phyloP scores from a whole-genome alignment of 2,888 invertebrate species.

The Ophonus ardosiacus region DNA sequence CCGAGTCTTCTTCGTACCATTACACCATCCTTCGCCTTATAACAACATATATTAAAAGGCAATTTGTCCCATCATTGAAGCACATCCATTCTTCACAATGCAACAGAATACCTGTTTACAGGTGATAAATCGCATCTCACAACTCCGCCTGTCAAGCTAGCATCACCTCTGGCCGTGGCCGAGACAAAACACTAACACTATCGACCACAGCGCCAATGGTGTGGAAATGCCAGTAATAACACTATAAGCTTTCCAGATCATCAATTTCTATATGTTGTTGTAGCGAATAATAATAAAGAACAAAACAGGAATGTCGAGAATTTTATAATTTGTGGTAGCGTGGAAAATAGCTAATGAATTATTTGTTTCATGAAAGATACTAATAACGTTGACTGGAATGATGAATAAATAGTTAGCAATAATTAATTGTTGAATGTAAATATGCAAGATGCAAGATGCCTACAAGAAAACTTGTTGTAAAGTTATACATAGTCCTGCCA shows the following conservation, averaged over 20 bases:
- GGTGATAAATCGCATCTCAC: constrained; percentile 49
- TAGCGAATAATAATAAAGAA: constrained; percentile 9
- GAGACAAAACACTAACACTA: constrained; percentile 13
- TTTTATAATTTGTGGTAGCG: constrained; percentile 19
- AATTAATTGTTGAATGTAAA: not conserved
- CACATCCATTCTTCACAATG: constrained; percentile 46
- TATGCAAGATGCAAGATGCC: not conserved
- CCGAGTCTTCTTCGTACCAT: not conserved
- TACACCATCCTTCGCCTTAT: not conserved
- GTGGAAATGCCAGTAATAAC: constrained; percentile 34
- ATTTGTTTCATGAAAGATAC: not conserved
- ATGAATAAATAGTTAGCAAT: not conserved
- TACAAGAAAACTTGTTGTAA: not conserved
- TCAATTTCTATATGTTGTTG: not conserved
- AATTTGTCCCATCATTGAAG: constrained; percentile 46
- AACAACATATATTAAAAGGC: constrained; percentile 56
- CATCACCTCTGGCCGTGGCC: constrained; percentile 44
- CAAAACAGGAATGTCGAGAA: constrained; percentile 5
- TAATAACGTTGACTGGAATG: not conserved
- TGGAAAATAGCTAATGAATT: not conserved
- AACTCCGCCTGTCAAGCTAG: not conserved
- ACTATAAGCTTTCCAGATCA: constrained; percentile 2
- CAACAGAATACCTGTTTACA: constrained; percentile 47
- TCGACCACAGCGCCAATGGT: constrained; percentile 8
- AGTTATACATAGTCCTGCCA: too few species aligned